phyloP scores from a whole-genome alignment of 2,113 vertebrate genomes.

The Dicerorhinus sumatrensis region DNA sequence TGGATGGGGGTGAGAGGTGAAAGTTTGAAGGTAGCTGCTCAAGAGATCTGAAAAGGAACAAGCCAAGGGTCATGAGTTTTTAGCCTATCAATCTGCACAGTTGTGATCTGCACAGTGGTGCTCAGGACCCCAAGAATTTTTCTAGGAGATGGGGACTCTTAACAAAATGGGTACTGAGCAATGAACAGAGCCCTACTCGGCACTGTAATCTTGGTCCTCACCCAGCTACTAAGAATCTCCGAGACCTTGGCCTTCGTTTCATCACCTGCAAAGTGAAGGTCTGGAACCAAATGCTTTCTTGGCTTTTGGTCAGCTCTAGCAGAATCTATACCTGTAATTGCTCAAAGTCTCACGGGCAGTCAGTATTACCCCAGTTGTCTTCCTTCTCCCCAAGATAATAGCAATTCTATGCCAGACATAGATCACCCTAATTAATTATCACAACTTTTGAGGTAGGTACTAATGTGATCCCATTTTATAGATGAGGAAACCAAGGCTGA shows the following conservation, averaged over 20 bases:
- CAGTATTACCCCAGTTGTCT: neutral
- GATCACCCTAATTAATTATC: neutral
- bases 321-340: neutral
- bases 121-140: neutral
- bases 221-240: neutral
- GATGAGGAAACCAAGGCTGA: neutral
- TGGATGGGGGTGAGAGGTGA: rapidly evolving
- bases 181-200: neutral
- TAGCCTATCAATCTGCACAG: neutral
- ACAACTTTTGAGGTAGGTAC: neutral
- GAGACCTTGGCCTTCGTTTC: neutral
- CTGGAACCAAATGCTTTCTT: neutral
- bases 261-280: neutral
- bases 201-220: neutral
- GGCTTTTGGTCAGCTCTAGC: rapidly evolving
- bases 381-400: neutral
- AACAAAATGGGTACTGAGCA: neutral
- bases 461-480: too few species aligned
- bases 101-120: neutral
- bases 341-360: neutral
- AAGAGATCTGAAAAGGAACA: neutral
- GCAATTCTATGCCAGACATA: neutral
- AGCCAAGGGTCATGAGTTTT: neutral
- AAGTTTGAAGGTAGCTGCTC: neutral
- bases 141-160: neutral